Base-by-base conservation (phyloP, 30 jellyfish, hydroid and myxozoan species). In the Aurelia aurita complex sp. Pacific region DNA sequence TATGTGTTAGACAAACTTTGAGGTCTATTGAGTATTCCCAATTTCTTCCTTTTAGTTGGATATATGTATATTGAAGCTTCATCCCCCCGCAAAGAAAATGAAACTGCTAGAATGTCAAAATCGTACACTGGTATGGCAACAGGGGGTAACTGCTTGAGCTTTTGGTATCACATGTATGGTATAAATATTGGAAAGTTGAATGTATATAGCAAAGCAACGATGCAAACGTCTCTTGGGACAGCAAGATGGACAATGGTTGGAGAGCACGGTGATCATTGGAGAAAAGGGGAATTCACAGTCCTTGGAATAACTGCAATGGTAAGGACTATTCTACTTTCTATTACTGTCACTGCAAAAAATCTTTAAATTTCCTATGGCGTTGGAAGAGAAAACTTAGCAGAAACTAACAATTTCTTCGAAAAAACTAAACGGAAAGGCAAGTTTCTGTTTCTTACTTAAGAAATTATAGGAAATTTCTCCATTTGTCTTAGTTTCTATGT, bases 151-250 rank as follows among this genome's bases (percentile, higher is more conserved):
- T 90, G 97, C 73, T 82, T 90, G 91, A 61, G 69, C 16, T 90
- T 90, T 57, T 90, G 91, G 90, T 90, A 90, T 53, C 97, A 90
- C 85, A 79, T 90, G 88, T 61, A 54, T 46, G 97, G 97, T 11
- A 17, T 40, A 4, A 73, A 62, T 23, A 88, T 75, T 32, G 97
- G 97, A 7, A 57, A 43, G 15, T 69, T 90, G 70, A 75, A 83
- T 60, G 94, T 90, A 17, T 77, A 74, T 40, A 17, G 70, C 59
- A 82, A 77, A 70, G 51, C 35, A 19, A 13, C 35, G 65, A 38
- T 65, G n/a, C 38, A 5, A 2, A 33, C 53, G 10, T 35, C 67
- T n/a, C 43, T 34, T 3, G 88, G 76, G 52, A 51, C 67, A 1
- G 76, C 97, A 46, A 32, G 64, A 4, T 90, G 91, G 91, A 79